Percentiles rank a stretch among this genome's conserved stretches.
phyloP scores from a whole-genome alignment of 2,113 vertebrate genomes.

The Lampris megalopsis region DNA sequence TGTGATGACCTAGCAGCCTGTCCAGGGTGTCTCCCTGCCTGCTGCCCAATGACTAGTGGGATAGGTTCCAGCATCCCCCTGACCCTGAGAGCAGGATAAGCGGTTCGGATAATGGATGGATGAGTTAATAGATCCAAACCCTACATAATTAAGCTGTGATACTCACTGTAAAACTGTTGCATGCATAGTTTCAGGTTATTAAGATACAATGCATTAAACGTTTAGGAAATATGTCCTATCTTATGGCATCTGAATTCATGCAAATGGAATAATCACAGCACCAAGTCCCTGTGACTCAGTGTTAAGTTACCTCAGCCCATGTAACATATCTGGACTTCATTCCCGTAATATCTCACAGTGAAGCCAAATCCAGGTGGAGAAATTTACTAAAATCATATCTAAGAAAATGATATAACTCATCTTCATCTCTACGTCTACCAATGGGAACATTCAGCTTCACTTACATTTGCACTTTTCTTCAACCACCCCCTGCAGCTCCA shows the following conservation, averaged over 20 bases:
- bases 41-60: no score
- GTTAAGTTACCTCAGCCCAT: background rate
- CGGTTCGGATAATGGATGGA: no score
- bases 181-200: background rate
- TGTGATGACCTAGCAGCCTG: no score
- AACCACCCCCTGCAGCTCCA: conserved; percentile 50
- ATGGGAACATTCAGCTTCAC: conserved; percentile 41
- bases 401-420: conserved; percentile 36
- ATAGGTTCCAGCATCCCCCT: no score
- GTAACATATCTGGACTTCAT: background rate
- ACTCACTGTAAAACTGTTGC: conserved; percentile 11
- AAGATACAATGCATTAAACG: no score
- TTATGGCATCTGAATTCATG: no score
- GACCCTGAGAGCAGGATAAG: no score
- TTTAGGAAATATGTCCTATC: no score
- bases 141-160: conserved; percentile 5
- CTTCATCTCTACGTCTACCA: conserved; percentile 14
- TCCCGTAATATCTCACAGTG: background rate
- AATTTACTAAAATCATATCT: background rate
- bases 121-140: background rate
- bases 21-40: no score
- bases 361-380: background rate
- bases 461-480: conserved; percentile 40
- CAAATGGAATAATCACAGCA: no score
- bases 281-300: no score